These are phyloP conservation scores for Zoanthus sansibaricus DNA, from an alignment of 92 coral and sea anemone genomes.

Conservation along the genomic window DNA sequence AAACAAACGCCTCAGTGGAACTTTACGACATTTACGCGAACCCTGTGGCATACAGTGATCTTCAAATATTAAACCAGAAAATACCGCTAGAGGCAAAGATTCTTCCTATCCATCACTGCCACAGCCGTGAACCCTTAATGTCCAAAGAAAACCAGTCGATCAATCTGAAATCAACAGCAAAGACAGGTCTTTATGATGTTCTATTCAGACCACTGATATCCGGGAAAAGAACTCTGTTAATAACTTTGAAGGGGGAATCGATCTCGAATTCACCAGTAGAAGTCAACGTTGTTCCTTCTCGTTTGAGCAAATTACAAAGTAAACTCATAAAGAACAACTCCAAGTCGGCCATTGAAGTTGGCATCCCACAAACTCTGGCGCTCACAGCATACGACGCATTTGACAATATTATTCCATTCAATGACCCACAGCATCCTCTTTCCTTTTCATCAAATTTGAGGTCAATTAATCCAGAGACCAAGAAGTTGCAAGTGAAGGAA, in stretches of 20 bases:
- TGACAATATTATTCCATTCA: conserved; percentile 28
- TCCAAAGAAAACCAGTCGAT: not conserved
- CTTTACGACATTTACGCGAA: not conserved
- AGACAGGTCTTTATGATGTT: conserved; percentile 12
- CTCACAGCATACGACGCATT: conserved; percentile 2
- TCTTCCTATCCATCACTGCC: not conserved
- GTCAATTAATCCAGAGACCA: not conserved
- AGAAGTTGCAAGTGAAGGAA: not conserved
- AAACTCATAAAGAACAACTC: not conserved
- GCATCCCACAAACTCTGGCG: not conserved
- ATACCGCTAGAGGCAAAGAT: not conserved
- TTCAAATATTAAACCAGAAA: not conserved
- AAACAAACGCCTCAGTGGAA: not conserved
- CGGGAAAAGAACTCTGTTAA: conserved; percentile 1
- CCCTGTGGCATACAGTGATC: not conserved
- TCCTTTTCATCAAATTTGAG: conserved; percentile 22
- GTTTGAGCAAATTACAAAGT: conserved; percentile 1
- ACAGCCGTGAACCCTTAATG: not conserved
- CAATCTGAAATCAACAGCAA: not conserved
- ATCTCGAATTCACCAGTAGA: not conserved
- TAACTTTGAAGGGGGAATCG: not conserved
- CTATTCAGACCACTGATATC: conserved; percentile 7
- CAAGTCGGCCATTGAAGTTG: not conserved
- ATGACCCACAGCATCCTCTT: not conserved
- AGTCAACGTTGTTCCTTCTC: conserved; percentile 5